Percentiles rank a stretch among this genome's conserved stretches.
Evolutionary conservation across 2,888 invertebrate genomes (phyloP).

Genomic region (Aphodius granarius): DNA sequence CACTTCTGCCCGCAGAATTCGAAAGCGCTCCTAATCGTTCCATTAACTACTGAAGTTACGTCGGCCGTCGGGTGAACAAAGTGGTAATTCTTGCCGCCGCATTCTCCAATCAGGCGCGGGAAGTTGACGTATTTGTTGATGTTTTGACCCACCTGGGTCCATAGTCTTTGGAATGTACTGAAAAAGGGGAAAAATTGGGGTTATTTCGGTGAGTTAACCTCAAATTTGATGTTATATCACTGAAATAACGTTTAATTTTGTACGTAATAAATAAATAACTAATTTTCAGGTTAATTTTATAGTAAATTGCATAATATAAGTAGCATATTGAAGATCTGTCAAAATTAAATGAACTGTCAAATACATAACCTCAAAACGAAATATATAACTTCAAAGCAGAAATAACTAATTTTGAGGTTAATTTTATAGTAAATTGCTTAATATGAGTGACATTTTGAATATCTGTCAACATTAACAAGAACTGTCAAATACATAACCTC

Average conservation of each 20-base stretch:
- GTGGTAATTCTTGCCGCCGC: slow-evolving; percentile 99
- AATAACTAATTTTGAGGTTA: too few relatives aligned
- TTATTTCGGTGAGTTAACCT: neutral
- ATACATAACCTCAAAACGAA: too few relatives aligned
- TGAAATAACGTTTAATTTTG: neutral
- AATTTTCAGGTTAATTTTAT: too few relatives aligned
- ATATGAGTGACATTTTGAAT: too few relatives aligned
- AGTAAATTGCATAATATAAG: too few relatives aligned
- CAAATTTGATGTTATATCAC: neutral
- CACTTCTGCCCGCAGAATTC: slow-evolving; percentile 99
- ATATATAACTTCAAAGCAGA: slow-evolving; percentile 9
- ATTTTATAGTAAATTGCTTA: too few relatives aligned
- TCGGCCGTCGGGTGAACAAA: slow-evolving; percentile 94
- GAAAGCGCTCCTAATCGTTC: slow-evolving; percentile 89
- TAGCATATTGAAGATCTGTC: too few relatives aligned
- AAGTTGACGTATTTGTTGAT: slow-evolving; percentile 83
- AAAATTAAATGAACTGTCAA: too few relatives aligned
- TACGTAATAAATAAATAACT: neutral
- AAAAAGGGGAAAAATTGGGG: slow-evolving; percentile 35
- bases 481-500: too few relatives aligned
- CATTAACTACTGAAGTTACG: slow-evolving; percentile 75
- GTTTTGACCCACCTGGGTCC: slow-evolving; percentile 91
- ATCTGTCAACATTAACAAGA: too few relatives aligned
- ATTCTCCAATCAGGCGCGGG: slow-evolving; percentile 93
- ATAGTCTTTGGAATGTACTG: slow-evolving; percentile 88